Percentiles rank a stretch among this genome's conserved stretches.
phyloP scores from a whole-genome alignment of 2,113 vertebrate species.

The Rutilus rutilus region DNA sequence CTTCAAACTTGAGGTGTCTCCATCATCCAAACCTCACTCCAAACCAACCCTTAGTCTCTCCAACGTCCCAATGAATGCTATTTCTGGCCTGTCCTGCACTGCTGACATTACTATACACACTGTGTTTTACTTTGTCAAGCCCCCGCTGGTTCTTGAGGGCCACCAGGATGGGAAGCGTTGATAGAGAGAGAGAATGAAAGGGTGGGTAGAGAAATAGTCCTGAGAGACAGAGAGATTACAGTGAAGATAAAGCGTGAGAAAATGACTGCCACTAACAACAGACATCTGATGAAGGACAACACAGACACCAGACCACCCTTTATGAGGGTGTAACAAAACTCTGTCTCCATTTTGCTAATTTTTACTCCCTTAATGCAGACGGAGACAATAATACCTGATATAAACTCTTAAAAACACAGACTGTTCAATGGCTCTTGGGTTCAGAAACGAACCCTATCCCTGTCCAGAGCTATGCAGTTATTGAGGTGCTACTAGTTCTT shows the following conservation, averaged over 20 bases:
- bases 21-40: constrained; percentile 64
- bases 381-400: background rate
- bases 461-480: background rate
- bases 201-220: constrained; percentile 51
- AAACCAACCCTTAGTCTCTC: background rate
- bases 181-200: constrained; percentile 6
- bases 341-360: background rate
- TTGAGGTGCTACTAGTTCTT: background rate
- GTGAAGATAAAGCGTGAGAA: constrained; percentile 74
- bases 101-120: constrained; percentile 71
- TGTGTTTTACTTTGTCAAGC: constrained; percentile 74
- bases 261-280: constrained; percentile 72
- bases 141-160: constrained; percentile 57
- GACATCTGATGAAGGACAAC: constrained; percentile 68
- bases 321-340: constrained; percentile 18
- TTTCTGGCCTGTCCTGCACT: constrained; percentile 64
- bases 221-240: constrained; percentile 66
- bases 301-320: constrained; percentile 67
- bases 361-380: background rate
- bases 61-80: background rate
- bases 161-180: constrained; percentile 18
- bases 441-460: background rate
- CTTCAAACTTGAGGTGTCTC: constrained; percentile 38
- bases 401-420: background rate
- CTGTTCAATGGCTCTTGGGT: background rate